A percentile compares a stretch with the other conserved stretches of the same genome.
phyloP scores from a whole-genome alignment of 1,140 invertebrate species.

The Dolichoris vasculosae region DNA sequence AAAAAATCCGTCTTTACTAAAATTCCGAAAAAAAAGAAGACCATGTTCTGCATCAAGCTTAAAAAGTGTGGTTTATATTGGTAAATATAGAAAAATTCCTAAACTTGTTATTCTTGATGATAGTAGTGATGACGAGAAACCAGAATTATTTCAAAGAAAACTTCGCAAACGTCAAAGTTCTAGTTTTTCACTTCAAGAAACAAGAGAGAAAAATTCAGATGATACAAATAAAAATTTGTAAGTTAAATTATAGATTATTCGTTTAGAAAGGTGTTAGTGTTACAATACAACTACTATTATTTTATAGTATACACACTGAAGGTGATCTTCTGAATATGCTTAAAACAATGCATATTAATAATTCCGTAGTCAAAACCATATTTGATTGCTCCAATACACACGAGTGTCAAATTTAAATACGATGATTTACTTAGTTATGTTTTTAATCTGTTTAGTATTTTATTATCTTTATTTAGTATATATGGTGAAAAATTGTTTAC shows the following conservation, averaged over 20 bases:
- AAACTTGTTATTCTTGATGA: conserved; percentile 59
- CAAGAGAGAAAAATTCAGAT: not conserved
- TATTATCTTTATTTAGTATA: not conserved
- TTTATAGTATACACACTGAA: conserved; percentile 25
- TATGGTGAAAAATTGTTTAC: not conserved
- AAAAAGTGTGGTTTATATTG: conserved; percentile 60
- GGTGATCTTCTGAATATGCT: conserved; percentile 20
- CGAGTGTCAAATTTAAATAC: not conserved
- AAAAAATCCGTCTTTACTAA: not conserved
- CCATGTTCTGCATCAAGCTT: conserved; percentile 25
- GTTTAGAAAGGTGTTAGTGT: not conserved
- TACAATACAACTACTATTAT: not conserved
- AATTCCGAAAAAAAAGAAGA: not conserved
- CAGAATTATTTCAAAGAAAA: not conserved
- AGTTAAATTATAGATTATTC: not conserved
- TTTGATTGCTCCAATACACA: not conserved
- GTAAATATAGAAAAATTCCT: conserved; percentile 59
- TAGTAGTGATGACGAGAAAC: conserved; percentile 45
- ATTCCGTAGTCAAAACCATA: not conserved
- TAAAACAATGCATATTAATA: conserved; percentile 29
- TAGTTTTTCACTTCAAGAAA: not conserved
- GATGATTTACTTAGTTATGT: not conserved
- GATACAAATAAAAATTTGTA: not conserved
- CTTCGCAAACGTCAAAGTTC: conserved; percentile 13
- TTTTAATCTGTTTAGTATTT: conserved; percentile 1